Evolutionary conservation across 2,797 vertebrate genomes (phyloP).

Genomic region (Danio aesculapii): DNA sequence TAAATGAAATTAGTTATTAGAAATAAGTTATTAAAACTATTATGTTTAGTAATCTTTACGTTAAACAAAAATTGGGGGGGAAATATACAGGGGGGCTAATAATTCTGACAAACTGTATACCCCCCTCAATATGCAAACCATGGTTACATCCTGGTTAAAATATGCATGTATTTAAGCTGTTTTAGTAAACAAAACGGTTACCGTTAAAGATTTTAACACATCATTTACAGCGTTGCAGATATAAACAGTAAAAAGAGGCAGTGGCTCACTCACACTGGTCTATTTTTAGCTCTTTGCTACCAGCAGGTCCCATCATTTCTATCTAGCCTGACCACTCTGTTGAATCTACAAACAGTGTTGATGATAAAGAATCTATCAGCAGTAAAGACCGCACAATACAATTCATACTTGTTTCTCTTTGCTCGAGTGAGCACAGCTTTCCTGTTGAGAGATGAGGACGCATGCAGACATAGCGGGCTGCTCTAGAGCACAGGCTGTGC

Average conservation of each 20-base stretch:
- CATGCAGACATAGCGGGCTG: conserved; percentile 35
- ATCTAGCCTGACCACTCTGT: background rate
- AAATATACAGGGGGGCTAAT: no score
- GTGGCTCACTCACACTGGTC: background rate
- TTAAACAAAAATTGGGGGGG: no score
- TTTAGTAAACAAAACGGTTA: no score
- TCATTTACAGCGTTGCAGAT: background rate
- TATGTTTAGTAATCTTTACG: no score
- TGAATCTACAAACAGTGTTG: conserved; percentile 9
- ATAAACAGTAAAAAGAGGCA: no score
- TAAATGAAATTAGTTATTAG: no score
- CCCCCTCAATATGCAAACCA: no score
- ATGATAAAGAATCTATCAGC: conserved; percentile 24
- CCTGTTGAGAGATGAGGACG: conserved; percentile 44
- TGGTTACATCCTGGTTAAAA: no score
- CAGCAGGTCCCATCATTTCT: background rate
- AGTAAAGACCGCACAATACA: conserved; percentile 14
- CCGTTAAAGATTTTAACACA: background rate
- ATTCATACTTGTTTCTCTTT: conserved; percentile 33
- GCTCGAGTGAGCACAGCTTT: conserved; percentile 41
- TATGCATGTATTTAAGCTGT: no score
- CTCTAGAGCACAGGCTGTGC: conserved; percentile 21
- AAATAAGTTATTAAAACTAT: no score
- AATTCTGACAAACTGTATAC: no score
- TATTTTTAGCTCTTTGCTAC: background rate